Base-by-base conservation (phyloP, 92 coral and sea anemone species). In the Zoanthus sansibaricus region DNA sequence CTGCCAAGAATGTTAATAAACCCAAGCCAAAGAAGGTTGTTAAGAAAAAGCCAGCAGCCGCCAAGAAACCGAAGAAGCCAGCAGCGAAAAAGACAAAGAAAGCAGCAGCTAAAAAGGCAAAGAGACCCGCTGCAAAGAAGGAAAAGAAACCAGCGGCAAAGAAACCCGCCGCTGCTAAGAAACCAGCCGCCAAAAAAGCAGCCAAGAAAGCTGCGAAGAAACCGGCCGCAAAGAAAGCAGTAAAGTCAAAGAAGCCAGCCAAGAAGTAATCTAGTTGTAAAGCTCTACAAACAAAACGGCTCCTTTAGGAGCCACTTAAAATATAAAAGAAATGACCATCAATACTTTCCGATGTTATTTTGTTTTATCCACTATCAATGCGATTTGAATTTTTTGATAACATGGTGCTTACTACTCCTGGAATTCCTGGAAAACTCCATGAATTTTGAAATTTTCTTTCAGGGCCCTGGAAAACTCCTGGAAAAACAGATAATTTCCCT, bases 251-350 rank as follows among this genome's bases (percentile, higher is more conserved):
- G 42, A 37, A 37, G 42, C 4, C 42, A 2, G 42, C 61, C 45
- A 86, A 76, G 0, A 84, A 84, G 62, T 84, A 56, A 84, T 32
- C 72, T 84, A 82, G 67, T 74, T 62, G 11, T 51, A 71, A 31
- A 48, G 2, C 2, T 37, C 42, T n/a, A 84, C 79, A 52, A 49
- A 70, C 58, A 16, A 73, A 84, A 84, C 94, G 94, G 94, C 94
- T 92, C 94, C 87, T 92, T 72, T 92, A 83, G 84, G 92, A 95
- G 96, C 98, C 98, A 95, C 94, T 93, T 92, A n/a, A 95, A 90
- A 18, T 32, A 21, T 37, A 70, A 88, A 93, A 95, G 89, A 86
- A 86, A 55, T 74, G 78, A 74, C 78, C 78, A 74, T 37, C 42
- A 1, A 37, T 37, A 37, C 42, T 37, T 37, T 37, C 2, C 4